These are phyloP conservation scores for Heterotilapia buettikoferi DNA, from an alignment of 2,113 vertebrate species.

Conservation along the genomic window DNA sequence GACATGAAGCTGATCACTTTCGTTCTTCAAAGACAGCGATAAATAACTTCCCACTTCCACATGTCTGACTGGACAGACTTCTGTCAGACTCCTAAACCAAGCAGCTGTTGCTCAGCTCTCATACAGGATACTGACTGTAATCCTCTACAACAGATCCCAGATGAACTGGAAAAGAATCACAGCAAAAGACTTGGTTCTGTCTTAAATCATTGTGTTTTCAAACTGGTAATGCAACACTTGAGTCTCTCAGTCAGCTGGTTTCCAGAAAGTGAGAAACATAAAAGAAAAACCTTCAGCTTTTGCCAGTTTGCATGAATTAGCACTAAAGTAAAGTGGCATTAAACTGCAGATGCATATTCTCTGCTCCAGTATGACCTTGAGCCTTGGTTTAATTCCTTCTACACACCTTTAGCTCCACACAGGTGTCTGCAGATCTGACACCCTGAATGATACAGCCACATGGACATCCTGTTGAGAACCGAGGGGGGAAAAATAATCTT, in stretches of 20 bases:
- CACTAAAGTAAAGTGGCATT: neutral
- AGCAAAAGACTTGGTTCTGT: neutral
- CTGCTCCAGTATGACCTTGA: neutral
- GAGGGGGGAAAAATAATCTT: neutral
- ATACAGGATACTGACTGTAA: neutral
- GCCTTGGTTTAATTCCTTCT: neutral
- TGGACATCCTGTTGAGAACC: neutral
- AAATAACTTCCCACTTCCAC: neutral
- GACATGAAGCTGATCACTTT: neutral
- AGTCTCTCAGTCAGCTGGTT: neutral
- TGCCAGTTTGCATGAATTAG: neutral
- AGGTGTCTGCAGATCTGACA: neutral
- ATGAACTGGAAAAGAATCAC: neutral
- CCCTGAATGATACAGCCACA: neutral
- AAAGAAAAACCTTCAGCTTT: neutral
- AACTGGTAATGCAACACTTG: neutral
- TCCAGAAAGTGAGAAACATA: neutral
- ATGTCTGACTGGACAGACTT: neutral
- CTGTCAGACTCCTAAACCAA: neutral
- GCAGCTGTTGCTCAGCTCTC: neutral
- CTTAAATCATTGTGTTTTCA: neutral
- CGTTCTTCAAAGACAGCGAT: neutral
- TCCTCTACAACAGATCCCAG: neutral
- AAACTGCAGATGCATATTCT: neutral
- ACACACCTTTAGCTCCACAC: neutral